Conservation (phyloP, 2,113 vertebrate species). For the Ophthalmotilapia sp. region DNA sequence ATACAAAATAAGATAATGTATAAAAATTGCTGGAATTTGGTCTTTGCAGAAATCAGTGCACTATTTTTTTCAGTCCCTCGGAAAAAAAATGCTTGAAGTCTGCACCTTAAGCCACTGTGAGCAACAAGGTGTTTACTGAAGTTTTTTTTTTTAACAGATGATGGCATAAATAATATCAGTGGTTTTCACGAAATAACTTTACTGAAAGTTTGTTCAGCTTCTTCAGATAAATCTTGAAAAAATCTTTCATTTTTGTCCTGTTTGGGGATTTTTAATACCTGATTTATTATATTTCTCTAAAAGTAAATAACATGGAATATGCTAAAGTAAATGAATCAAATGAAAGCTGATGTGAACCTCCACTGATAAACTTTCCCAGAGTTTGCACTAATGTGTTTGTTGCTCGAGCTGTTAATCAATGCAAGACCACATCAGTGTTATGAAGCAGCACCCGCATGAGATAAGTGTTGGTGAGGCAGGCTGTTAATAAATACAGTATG, state of each 20-base stretch:
- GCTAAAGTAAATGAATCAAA: neutral
- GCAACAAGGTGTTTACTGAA: neutral
- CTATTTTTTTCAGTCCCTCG: neutral
- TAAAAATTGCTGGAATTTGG: neutral
- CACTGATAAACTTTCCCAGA: neutral
- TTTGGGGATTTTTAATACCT: neutral
- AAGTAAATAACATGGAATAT: neutral
- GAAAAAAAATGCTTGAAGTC: neutral
- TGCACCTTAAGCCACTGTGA: neutral
- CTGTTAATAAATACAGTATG: slow-evolving; percentile 4
- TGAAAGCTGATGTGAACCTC: neutral
- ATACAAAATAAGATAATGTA: neutral
- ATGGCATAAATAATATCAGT: neutral
- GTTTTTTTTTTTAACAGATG: neutral
- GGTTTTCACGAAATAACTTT: neutral
- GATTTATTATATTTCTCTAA: neutral
- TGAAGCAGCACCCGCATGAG: neutral
- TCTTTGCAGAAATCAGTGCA: neutral
- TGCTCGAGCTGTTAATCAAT: neutral
- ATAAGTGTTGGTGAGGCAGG: neutral
- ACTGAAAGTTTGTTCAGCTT: neutral
- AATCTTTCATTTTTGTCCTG: neutral
- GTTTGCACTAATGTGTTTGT: neutral
- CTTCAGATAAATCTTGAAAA: neutral
- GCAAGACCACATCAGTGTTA: neutral